Evolutionary conservation across 2,888 invertebrate genomes (phyloP), one percentile per base, ranked within the genome.

Genomic region (Eilema caniola): DNA sequence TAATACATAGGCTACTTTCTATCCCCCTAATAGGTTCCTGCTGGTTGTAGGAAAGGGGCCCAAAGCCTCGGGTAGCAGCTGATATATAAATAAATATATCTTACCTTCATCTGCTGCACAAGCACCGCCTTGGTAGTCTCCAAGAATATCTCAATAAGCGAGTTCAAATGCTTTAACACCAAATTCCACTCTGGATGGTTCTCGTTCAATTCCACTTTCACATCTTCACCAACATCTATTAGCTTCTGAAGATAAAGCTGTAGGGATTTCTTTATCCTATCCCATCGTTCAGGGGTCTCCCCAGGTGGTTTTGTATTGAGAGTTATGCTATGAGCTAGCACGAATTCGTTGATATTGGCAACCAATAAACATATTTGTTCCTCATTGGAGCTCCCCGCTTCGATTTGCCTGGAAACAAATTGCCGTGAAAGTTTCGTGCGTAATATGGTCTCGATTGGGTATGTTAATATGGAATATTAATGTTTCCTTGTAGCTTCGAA

Each of bases 81-180:
- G 20, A 0, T 59, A 16, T 2, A 24, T 25, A 53, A 56, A 25
- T 23, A 20, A 12, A 16, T 7, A 24, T 41, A n/a, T 56, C 81
- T 84, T 87, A 96, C 96, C 95, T 96, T 96, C 90, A 96, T 96
- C 83, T 96, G 96, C 79, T 96, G 95, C 24, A 95, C 95, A 59
- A 96, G 88, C 16, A 96, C 95, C 64, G 95, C 95, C 80, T 96
- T 96, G 0, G 96, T 96, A 0, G 96, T 95, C 83, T 95, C 95
- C 78, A 96, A 89, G 86, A 96, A 96, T 59, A 96, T 95, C 37
- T 92, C 95, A 53, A 96, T 95, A 69, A 96, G 83, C 0, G 93
- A 92, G n/a, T 95, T 94, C 71, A 96, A 80, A 88, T 93, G 95
- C 75, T 90, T 94, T 78, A 83, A 83, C 4, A 92, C 92, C 63